Percentiles rank a stretch among this genome's conserved stretches.
Conservation (phyloP, 1,140 invertebrate genomes). For the Bradynema listronoti region DNA sequence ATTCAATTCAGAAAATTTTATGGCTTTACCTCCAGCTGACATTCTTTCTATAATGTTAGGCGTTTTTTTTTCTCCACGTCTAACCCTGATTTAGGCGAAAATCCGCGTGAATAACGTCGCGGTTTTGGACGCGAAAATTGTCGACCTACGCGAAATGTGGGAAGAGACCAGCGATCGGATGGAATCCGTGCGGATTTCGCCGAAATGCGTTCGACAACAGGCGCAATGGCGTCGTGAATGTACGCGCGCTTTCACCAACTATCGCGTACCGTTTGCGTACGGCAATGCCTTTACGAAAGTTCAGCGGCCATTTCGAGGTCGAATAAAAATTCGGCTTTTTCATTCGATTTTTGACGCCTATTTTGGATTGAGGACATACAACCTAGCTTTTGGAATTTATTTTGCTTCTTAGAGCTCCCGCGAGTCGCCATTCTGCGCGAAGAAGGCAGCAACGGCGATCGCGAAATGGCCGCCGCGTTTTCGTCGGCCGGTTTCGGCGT, state of each 20-base stretch:
- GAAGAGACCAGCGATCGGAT: constrained; percentile 88
- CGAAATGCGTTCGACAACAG: constrained; percentile 72
- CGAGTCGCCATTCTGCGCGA: constrained; percentile 83
- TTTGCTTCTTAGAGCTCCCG: constrained; percentile 53
- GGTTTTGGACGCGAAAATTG: constrained; percentile 67
- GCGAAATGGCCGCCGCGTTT: constrained; percentile 93
- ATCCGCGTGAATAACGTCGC: constrained; percentile 65
- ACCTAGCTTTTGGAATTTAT: not conserved
- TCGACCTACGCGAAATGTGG: constrained; percentile 73
- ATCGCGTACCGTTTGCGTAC: no score
- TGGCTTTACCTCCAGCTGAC: constrained; percentile 9
- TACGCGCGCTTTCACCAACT: not conserved
- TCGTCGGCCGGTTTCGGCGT: constrained; percentile 80
- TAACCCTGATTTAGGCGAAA: constrained; percentile 58
- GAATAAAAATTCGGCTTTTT: no score
- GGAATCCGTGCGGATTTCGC: constrained; percentile 73
- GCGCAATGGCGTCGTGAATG: constrained; percentile 27
- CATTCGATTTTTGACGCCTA: no score
- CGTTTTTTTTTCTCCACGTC: not conserved
- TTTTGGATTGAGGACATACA: no score
- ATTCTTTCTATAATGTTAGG: not conserved
- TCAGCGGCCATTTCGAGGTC: no score
- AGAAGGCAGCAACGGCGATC: constrained; percentile 91
- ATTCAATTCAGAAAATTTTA: no score
- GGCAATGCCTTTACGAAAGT: no score